Base-by-base conservation (phyloP, 2,797 vertebrate species). In the Gymnothorax reevesii region DNA sequence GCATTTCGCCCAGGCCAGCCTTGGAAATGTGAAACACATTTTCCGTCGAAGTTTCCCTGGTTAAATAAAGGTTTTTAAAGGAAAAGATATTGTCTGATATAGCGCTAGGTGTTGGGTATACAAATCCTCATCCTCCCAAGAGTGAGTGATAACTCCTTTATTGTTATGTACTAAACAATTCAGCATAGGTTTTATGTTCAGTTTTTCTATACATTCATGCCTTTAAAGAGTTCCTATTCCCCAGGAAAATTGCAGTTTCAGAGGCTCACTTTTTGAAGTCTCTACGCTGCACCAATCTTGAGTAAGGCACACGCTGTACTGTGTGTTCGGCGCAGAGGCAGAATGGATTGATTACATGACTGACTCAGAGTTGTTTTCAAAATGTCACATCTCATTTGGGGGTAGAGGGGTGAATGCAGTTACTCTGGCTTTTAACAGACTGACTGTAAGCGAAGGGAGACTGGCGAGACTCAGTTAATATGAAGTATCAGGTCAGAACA, bases 361-460 rank as follows among this genome's bases (percentile, higher is more conserved):
- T 79, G 75, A 49, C 75, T 20, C 20, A 55, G 54, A 79, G 75
- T 52, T 54, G 15, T 79, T 79, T 79, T 79, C 49, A 79, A 79
- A 79, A 54, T 55, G 75, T 7, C 75, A 79, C 75, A 54, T 55
- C 42, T 20, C 73, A 49, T 77, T 77, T 77, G 73, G 73, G 10
- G 75, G 6, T 49, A 49, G 75, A 54, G 49, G 5, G 17, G 75
- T 13, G 75, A 79, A 79, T 54, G 22, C 75, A 79, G 49, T 20
- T 49, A n/a, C 75, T 79, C 54, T 52, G 49, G 75, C 22, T 52
- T 54, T 79, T 79, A 52, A 79, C 15, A 55, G 75, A 79, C 15
- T 12, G n/a, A 52, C 33, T 17, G 69, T 4, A 5, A 42, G 33
- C 2, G 9, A 55, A 54, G 49, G 54, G 15, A 79, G 75, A 79